Evolutionary conservation across 1,140 invertebrate genomes (phyloP), one percentile per base, ranked within the genome.

Genomic region (Zaprionus taronus): DNA sequence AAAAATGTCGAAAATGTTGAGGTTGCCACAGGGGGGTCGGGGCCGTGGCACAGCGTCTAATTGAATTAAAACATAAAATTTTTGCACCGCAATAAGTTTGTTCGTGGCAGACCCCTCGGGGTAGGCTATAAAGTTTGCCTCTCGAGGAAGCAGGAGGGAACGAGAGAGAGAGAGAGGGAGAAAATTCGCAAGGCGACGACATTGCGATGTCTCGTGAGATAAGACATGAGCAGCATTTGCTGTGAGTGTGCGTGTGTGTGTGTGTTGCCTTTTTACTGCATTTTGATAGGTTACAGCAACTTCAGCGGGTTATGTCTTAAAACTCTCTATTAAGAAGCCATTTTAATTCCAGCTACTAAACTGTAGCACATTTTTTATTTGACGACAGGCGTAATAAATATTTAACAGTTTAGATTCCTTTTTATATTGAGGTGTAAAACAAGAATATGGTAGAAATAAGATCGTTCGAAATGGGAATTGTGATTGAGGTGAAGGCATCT

Each of bases 11-110:
- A 87, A 86, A 87, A 87, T 83, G 49, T 68, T 47, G n/a, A n/a
- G 38, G 38, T 44, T 15, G 76, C 76, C 44, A 77, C 76, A 82
- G 68, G 6, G 12, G 20, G 11, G 12, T 28, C 47, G 14, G 15
- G 34, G 62, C 62, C 62, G 73, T 61, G 68, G 63, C 73, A 22
- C 55, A 57, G 31, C 63, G 81, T 78, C 77, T 87, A 87, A 87
- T 89, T 87, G 84, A 89, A 87, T 87, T 89, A 87, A 87, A 87
- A 87, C 84, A 89, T 84, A 87, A 89, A 83, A 81, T 81, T 79
- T 86, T 67, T 72, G 83, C 73, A 83, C 73, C 83, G 84, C 80
- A 87, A 80, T 87, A 83, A 80, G 83, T 86, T 63, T 62, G 58
- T 62, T 66, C 79, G 71, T 28, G 38, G 53, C 24, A 61, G 44